phyloP scores from a whole-genome alignment of 2,797 vertebrate genomes.

The Melopsittacus undulatus region DNA sequence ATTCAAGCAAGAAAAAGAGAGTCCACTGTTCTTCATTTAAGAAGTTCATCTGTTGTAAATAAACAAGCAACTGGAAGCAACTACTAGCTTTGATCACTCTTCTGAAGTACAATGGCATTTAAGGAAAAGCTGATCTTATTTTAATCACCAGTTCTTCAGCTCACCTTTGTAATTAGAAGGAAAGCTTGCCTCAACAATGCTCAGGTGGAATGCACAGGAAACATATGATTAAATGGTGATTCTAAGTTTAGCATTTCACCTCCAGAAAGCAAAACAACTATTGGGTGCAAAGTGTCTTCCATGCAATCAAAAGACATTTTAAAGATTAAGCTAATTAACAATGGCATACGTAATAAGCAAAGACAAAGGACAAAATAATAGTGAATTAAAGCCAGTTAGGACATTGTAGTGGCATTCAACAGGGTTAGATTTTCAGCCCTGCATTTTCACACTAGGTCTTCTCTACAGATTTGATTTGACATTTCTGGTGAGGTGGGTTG shows the following conservation, averaged over 20 bases:
- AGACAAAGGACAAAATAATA: background rate
- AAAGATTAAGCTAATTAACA: background rate
- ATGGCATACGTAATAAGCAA: background rate
- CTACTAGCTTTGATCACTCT: constrained; percentile 34
- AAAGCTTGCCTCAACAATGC: constrained; percentile 24
- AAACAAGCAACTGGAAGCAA: background rate
- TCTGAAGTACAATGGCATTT: background rate
- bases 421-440: background rate
- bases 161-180: constrained; percentile 49
- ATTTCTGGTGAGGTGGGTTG: background rate
- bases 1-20: background rate
- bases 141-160: constrained; percentile 31
- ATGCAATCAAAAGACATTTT: background rate
- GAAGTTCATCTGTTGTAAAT: background rate
- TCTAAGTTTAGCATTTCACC: constrained; percentile 24
- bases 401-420: background rate
- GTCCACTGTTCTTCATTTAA: background rate
- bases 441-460: background rate
- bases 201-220: constrained; percentile 33
- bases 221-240: constrained; percentile 48
- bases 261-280: background rate
- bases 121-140: constrained; percentile 30
- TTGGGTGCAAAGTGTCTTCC: background rate
- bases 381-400: background rate
- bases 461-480: background rate